phyloP scores from a whole-genome alignment of 2,888 invertebrate genomes.

The Aphidius colemani region DNA sequence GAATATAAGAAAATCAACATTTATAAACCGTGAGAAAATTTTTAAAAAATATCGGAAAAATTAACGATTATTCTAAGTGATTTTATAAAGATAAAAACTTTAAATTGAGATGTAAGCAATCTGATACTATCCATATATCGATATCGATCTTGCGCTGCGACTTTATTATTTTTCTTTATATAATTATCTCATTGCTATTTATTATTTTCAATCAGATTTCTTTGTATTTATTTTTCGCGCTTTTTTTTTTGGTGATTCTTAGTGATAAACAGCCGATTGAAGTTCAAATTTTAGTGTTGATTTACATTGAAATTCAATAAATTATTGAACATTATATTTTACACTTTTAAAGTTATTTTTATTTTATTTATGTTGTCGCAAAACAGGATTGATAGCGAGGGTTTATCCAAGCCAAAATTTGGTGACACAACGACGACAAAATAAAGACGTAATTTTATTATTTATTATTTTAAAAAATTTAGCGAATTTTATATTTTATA shows the following conservation, averaged over 20 bases:
- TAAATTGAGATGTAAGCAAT: slow-evolving; percentile 22
- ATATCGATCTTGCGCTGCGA: slow-evolving; percentile 18
- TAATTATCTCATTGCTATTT: not conserved
- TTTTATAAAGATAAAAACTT: slow-evolving; percentile 17
- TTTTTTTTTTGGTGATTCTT: slow-evolving; percentile 6
- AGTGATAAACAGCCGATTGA: slow-evolving; percentile 1
- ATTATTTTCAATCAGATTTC: not conserved
- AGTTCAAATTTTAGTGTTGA: not conserved
- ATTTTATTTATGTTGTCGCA: not conserved
- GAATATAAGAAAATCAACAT: too few relatives aligned
- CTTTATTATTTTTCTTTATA: not conserved
- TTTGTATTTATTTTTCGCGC: not conserved
- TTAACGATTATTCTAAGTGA: slow-evolving; percentile 16
- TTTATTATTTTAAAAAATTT: too few relatives aligned
- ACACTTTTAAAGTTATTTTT: too few relatives aligned
- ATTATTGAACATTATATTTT: not conserved
- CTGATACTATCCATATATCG: slow-evolving; percentile 5
- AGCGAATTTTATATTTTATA: too few relatives aligned
- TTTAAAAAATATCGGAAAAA: slow-evolving; percentile 2
- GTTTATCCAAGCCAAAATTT: not conserved
- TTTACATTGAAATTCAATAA: not conserved
- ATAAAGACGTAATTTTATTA: too few relatives aligned
- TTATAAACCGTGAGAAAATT: too few relatives aligned
- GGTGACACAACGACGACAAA: too few relatives aligned
- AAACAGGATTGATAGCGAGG: slow-evolving; percentile 11